Evolutionary conservation across 2,888 invertebrate species (phyloP).

Genomic region (Tridacna crocea): DNA sequence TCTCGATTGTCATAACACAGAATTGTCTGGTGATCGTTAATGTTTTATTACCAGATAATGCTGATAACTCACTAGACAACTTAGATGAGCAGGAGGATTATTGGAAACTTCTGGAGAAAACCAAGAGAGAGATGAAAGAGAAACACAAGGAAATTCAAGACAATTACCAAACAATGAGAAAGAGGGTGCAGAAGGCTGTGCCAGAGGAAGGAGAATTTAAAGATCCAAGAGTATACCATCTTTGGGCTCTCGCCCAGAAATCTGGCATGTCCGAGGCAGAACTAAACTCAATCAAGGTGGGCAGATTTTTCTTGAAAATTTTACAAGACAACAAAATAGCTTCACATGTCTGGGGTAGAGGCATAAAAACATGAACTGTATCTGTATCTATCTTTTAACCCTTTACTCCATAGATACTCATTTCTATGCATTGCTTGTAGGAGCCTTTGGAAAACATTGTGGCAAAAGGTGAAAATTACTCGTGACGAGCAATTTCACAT

Average conservation of each 20-base stretch:
- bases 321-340: too few relatives aligned
- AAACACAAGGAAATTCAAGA: conserved; percentile 61
- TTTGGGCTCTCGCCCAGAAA: conserved; percentile 93
- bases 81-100: conserved; percentile 51
- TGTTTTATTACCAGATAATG: conserved; percentile 20
- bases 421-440: too few relatives aligned
- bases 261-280: conserved; percentile 93
- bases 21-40: too few relatives aligned
- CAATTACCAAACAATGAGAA: conserved; percentile 88
- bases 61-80: conserved; percentile 55
- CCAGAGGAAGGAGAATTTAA: conserved; percentile 89
- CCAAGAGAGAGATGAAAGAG: conserved; percentile 57
- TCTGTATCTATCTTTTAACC: too few relatives aligned
- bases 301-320: background rate
- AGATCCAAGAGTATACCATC: conserved; percentile 94
- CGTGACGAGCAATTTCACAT: too few relatives aligned
- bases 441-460: too few relatives aligned
- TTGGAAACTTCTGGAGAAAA: conserved; percentile 40
- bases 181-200: conserved; percentile 58
- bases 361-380: too few relatives aligned
- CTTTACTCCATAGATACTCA: too few relatives aligned
- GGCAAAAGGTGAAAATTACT: too few relatives aligned
- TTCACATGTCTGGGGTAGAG: too few relatives aligned
- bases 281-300: conserved; percentile 91
- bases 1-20: too few relatives aligned